phyloP scores from a whole-genome alignment of 2,888 invertebrate species.

The Brachypalpus laphriformis region DNA sequence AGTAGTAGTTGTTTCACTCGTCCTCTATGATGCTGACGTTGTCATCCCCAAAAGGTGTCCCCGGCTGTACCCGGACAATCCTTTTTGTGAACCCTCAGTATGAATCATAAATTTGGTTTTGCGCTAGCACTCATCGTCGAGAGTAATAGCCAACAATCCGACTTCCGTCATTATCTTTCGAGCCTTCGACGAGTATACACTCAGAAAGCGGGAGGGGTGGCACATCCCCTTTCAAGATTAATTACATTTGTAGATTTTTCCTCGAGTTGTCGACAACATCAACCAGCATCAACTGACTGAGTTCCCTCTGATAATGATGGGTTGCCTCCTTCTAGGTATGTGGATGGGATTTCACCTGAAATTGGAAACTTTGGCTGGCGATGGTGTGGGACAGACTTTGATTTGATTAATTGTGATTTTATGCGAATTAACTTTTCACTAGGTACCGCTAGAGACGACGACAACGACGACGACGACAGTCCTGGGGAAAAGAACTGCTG shows the following conservation, averaged over 20 bases:
- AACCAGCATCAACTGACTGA: conserved; percentile 8
- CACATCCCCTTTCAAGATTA: conserved; percentile 52
- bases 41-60: conserved; percentile 35
- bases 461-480: no score
- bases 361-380: conserved; percentile 45
- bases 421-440: conserved; percentile 67
- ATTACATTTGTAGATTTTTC: conserved; percentile 70
- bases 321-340: not conserved
- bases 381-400: conserved; percentile 44
- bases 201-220: conserved; percentile 2
- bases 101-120: conserved; percentile 71
- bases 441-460: not conserved
- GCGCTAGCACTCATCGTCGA: conserved; percentile 11
- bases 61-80: not conserved
- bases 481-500: conserved; percentile 32
- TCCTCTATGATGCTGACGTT: conserved; percentile 43
- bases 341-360: conserved; percentile 57
- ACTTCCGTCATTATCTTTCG: conserved; percentile 54
- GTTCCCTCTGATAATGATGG: conserved; percentile 57
- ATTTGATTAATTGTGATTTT: conserved; percentile 74
- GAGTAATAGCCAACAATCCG: conserved; percentile 62
- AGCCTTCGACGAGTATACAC: conserved; percentile 20
- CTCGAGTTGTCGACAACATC: conserved; percentile 7
- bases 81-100: conserved; percentile 21
- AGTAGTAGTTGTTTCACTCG: conserved; percentile 3